Evolutionary conservation across 2,113 vertebrate species (phyloP).

Genomic region (Aspiorhynchus laticeps): DNA sequence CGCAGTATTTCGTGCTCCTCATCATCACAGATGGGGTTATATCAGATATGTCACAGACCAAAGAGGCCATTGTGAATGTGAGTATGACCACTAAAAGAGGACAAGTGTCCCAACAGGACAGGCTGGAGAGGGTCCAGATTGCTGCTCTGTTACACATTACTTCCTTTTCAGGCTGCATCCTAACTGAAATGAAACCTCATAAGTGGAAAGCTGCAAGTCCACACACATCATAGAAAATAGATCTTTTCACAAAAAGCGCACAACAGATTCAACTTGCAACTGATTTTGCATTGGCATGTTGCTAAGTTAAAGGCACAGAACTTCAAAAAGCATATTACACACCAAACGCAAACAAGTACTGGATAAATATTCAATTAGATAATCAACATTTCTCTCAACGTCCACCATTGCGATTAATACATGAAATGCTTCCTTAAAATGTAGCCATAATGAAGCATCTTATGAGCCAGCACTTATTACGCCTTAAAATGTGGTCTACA

Average conservation of each 20-base stretch:
- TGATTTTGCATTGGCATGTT: neutral
- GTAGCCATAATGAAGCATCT: neutral
- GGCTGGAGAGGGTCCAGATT: neutral
- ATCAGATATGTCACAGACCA: constrained; percentile 97
- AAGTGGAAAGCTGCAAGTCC: neutral
- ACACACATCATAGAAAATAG: neutral
- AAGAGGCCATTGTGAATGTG: constrained; percentile 97
- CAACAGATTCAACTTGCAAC: neutral
- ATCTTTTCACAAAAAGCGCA: neutral
- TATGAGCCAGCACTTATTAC: neutral
- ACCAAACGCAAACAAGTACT: neutral
- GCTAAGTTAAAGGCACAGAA: neutral
- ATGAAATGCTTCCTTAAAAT: neutral
- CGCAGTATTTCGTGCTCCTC: constrained; percentile 93
- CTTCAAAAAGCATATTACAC: neutral
- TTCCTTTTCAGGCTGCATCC: neutral
- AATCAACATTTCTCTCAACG: neutral
- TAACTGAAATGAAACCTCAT: neutral
- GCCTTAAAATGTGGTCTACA: neutral
- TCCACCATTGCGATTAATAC: neutral
- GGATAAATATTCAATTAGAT: neutral
- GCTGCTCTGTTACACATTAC: neutral
- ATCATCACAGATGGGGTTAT: constrained; percentile 97
- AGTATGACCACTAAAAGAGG: constrained; percentile 60
- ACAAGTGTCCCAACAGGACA: neutral